phyloP scores from a whole-genome alignment of 2,797 vertebrate species.

The Chelmon rostratus region DNA sequence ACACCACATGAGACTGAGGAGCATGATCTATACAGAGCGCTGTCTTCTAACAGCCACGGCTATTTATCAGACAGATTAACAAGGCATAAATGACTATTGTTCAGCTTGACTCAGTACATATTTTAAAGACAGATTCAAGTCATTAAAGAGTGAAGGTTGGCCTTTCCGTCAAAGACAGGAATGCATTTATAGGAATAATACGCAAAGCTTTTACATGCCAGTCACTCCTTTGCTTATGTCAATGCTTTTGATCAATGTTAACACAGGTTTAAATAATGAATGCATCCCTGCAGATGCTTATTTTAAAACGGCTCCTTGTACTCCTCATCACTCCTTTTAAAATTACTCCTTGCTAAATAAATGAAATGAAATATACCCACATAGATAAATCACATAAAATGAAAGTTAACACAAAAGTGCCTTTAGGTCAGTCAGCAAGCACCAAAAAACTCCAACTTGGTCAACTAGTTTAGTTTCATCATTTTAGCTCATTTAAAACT shows the following conservation, averaged over 20 bases:
- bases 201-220: background rate
- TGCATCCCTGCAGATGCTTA: background rate
- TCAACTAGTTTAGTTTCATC: background rate
- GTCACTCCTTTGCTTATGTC: background rate
- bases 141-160: background rate
- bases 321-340: too few relatives aligned
- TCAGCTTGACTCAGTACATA: background rate
- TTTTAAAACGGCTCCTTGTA: background rate
- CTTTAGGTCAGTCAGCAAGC: background rate
- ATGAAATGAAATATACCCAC: background rate
- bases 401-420: background rate
- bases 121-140: slow-evolving; percentile 1
- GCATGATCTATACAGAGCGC: slow-evolving; percentile 28
- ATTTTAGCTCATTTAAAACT: slow-evolving; percentile 5
- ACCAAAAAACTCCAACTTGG: too few relatives aligned
- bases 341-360: too few relatives aligned
- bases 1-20: slow-evolving; percentile 47
- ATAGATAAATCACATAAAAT: too few relatives aligned
- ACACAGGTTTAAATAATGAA: background rate
- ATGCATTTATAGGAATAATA: background rate
- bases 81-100: background rate
- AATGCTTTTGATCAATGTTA: background rate
- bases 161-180: background rate
- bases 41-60: slow-evolving; percentile 32
- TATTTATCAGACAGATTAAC: slow-evolving; percentile 44